Conservation (phyloP, 1,140 invertebrate species). For the Drosophila chauvacae region DNA sequence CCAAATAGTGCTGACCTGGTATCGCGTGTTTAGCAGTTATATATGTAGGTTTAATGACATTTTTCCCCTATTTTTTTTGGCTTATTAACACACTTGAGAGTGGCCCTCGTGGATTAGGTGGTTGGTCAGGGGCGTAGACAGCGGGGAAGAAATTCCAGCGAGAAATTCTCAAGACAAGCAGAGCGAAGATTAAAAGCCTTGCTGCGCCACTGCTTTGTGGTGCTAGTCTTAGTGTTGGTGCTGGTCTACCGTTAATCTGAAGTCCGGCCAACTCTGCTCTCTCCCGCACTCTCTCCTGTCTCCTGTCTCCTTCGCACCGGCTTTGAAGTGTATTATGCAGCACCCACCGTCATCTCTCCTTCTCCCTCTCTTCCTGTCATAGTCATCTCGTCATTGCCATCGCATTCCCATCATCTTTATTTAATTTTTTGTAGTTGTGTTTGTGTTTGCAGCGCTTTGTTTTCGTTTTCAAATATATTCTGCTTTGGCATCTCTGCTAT, state of each 20-base stretch:
- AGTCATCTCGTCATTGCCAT: conserved; percentile 11
- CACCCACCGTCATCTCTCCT: neutral
- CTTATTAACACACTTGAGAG: conserved; percentile 26
- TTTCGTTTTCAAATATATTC: conserved; percentile 35
- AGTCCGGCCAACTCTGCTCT: neutral
- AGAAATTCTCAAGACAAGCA: neutral
- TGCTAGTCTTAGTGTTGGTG: conserved; percentile 3
- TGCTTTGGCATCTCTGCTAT: conserved; percentile 24
- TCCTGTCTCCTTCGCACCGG: conserved; percentile 5
- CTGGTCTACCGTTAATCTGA: conserved; percentile 3
- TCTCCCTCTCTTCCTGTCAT: conserved; percentile 1
- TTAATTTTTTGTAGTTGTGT: conserved; percentile 1
- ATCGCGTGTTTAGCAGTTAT: conserved; percentile 29
- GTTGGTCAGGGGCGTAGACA: neutral
- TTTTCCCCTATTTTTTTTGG: conserved; percentile 1
- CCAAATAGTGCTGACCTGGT: conserved; percentile 21
- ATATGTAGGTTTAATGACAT: conserved; percentile 22
- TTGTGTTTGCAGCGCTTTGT: conserved; percentile 17
- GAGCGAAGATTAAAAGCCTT: neutral
- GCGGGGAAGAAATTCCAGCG: neutral
- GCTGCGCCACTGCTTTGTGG: neutral
- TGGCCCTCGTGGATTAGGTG: neutral
- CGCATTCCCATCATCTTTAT: conserved; percentile 8
- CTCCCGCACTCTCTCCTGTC: neutral
- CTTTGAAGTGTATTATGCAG: neutral